phyloP scores from a whole-genome alignment of 2,888 invertebrate genomes.

The Morpho helenor region DNA sequence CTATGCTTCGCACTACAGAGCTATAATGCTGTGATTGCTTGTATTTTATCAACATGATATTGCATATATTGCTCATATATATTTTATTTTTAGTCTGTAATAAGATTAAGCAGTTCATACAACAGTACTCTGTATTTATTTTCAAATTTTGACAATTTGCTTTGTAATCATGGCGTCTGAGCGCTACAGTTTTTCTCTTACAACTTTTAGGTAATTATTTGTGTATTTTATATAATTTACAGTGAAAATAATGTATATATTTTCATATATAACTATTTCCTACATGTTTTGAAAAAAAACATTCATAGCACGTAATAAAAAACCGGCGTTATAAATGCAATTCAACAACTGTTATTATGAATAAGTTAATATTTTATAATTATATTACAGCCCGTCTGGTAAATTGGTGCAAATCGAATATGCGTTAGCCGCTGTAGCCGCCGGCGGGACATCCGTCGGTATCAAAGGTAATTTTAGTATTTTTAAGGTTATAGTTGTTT shows the following conservation, averaged over 20 bases:
- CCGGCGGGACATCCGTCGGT: slow-evolving; percentile 99
- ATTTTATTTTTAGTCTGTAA: not conserved
- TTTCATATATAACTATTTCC: not conserved
- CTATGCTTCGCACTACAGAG: too few relatives aligned
- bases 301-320: not conserved
- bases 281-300: not conserved
- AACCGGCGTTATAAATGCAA: slow-evolving; percentile 16
- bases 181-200: slow-evolving; percentile 97
- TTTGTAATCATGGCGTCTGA: slow-evolving; percentile 94
- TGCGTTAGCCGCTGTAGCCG: slow-evolving; percentile 98
- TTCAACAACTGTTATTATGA: slow-evolving; percentile 22
- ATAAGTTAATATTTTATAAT: slow-evolving; percentile 31
- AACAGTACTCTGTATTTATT: not conserved
- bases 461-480: slow-evolving; percentile 87
- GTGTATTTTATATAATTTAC: not conserved
- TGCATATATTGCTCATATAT: too few relatives aligned
- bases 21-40: too few relatives aligned
- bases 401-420: slow-evolving; percentile 99
- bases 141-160: slow-evolving; percentile 46
- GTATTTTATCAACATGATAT: too few relatives aligned
- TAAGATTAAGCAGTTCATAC: too few relatives aligned
- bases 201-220: slow-evolving; percentile 80
- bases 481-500: slow-evolving; percentile 37
- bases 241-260: not conserved
- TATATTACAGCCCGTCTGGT: slow-evolving; percentile 93